phyloP scores from a whole-genome alignment of 2,888 invertebrate genomes.

The Euplexia lucipara region DNA sequence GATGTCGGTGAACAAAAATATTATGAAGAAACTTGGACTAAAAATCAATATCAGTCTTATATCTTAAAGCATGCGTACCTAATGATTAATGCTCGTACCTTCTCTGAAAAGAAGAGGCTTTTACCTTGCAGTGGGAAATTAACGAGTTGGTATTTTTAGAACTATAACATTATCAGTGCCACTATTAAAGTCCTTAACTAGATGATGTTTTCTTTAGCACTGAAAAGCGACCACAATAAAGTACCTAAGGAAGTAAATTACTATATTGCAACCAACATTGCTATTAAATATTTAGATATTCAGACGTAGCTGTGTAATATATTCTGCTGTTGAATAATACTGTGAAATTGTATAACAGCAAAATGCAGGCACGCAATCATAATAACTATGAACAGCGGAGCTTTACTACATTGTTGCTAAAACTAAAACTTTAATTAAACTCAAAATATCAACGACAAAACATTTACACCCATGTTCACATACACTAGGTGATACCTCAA shows the following conservation, averaged over 20 bases:
- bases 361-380: constrained; percentile 8
- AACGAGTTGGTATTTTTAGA: too few relatives aligned
- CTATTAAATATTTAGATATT: constrained; percentile 5
- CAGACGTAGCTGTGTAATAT: background rate
- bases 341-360: background rate
- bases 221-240: background rate
- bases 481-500: too few relatives aligned
- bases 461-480: background rate
- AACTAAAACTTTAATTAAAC: constrained; percentile 50
- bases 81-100: too few relatives aligned
- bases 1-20: too few relatives aligned
- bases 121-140: too few relatives aligned
- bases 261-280: background rate
- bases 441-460: constrained; percentile 40
- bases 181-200: background rate
- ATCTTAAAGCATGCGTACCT: too few relatives aligned
- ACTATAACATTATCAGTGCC: too few relatives aligned
- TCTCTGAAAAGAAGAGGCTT: too few relatives aligned
- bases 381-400: background rate
- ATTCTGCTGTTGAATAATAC: background rate
- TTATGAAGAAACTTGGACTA: too few relatives aligned
- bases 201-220: background rate
- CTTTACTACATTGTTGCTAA: background rate
- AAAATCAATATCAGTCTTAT: too few relatives aligned
- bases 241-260: too few relatives aligned